A percentile compares a stretch with the other conserved stretches of the same genome.
Evolutionary conservation across 1,140 invertebrate genomes (phyloP).

Genomic region (Drosophila obscura): DNA sequence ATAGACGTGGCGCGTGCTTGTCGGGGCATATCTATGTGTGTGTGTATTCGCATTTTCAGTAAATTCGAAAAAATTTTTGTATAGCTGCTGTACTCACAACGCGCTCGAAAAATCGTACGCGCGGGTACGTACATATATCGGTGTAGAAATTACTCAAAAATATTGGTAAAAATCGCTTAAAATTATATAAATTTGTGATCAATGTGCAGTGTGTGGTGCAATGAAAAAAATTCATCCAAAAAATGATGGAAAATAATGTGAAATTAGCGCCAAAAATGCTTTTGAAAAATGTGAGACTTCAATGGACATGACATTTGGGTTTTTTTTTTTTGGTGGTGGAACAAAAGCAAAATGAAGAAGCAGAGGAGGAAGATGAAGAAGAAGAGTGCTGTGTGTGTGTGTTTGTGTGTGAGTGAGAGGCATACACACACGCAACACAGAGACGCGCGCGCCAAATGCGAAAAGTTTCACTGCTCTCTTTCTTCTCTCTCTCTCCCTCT

Average conservation of each 20-base stretch:
- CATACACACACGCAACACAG: slow-evolving; percentile 41
- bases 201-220: slow-evolving; percentile 51
- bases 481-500: slow-evolving; percentile 19
- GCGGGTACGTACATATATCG: slow-evolving; percentile 74
- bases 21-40: slow-evolving; percentile 42
- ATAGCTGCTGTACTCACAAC: slow-evolving; percentile 78
- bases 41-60: slow-evolving; percentile 80
- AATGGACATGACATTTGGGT: slow-evolving; percentile 70
- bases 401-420: slow-evolving; percentile 21
- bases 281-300: slow-evolving; percentile 80
- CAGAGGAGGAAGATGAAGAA: slow-evolving; percentile 60
- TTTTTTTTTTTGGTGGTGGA: slow-evolving; percentile 73
- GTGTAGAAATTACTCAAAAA: slow-evolving; percentile 82
- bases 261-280: slow-evolving; percentile 70
- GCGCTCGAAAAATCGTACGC: slow-evolving; percentile 77
- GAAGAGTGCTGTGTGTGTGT: slow-evolving; percentile 64
- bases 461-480: slow-evolving; percentile 32
- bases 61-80: slow-evolving; percentile 82
- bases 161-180: slow-evolving; percentile 74
- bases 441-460: slow-evolving; percentile 31
- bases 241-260: slow-evolving; percentile 34
- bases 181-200: slow-evolving; percentile 71
- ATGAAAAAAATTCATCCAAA: slow-evolving; percentile 13
- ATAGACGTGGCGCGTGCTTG: slow-evolving; percentile 36
- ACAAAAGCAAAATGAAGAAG: slow-evolving; percentile 58